Evolutionary conservation across 1,140 invertebrate genomes (phyloP).

Genomic region (Drosophila willistoni): DNA sequence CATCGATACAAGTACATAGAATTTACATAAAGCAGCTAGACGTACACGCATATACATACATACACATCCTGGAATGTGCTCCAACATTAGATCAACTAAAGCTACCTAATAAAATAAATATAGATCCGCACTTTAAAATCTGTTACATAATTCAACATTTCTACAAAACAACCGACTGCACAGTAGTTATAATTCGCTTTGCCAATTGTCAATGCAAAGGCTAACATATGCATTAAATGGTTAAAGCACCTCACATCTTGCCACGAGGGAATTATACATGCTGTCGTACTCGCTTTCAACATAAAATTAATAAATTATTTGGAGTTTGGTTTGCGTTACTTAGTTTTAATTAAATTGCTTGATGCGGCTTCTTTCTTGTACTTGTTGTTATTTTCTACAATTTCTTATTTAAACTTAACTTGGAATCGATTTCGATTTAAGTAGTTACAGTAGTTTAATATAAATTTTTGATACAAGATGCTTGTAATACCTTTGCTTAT

Average conservation of each 20-base stretch:
- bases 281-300: neutral
- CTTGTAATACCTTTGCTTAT: neutral
- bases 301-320: neutral
- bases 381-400: neutral
- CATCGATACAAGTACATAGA: neutral
- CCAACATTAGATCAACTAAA: neutral
- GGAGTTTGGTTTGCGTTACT: slow-evolving; percentile 2
- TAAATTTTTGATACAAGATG: neutral
- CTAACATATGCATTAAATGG: neutral
- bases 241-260: neutral
- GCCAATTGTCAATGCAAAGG: neutral
- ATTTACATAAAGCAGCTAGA: neutral
- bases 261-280: neutral
- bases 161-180: neutral
- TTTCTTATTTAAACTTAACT: neutral
- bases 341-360: neutral
- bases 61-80: neutral
- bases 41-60: neutral
- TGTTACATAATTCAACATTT: neutral
- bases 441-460: slow-evolving; percentile 5
- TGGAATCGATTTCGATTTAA: neutral
- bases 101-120: neutral
- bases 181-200: neutral
- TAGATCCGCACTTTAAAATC: neutral
- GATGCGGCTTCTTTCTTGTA: neutral